These are phyloP conservation scores for Aphidius colemani DNA, from an alignment of 2,888 invertebrate genomes.

Conservation along the genomic window DNA sequence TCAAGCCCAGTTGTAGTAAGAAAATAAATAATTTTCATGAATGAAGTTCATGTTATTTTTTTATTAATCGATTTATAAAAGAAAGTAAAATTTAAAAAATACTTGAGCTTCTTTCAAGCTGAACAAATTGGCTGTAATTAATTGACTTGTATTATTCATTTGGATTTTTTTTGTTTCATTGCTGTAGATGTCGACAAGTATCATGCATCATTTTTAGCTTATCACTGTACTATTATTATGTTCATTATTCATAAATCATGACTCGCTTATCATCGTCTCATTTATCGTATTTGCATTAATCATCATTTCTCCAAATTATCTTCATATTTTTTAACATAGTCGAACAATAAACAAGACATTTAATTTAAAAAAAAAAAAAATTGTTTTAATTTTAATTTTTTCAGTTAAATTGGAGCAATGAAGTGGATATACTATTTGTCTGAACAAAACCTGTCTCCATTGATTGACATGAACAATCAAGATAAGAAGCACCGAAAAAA, in stretches of 20 bases:
- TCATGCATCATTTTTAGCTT: conserved; percentile 42
- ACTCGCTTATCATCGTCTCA: conserved; percentile 15
- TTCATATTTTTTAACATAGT: background rate
- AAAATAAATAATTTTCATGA: background rate
- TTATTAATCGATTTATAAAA: conserved; percentile 15
- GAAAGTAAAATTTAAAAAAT: too few species aligned
- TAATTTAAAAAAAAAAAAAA: conserved; percentile 4
- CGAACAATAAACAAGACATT: background rate
- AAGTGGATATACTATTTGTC: conserved; percentile 36
- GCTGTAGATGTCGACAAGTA: conserved; percentile 40
- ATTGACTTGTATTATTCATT: conserved; percentile 26
- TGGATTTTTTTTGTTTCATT: conserved; percentile 29
- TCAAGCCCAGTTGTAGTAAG: conserved; percentile 7
- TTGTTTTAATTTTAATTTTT: conserved; percentile 33
- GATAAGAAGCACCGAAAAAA: conserved; percentile 22
- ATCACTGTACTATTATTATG: conserved; percentile 10
- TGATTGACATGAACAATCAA: conserved; percentile 9
- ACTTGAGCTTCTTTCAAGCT: too few species aligned
- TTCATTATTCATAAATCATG: background rate
- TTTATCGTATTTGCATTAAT: conserved; percentile 7
- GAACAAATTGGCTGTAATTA: too few species aligned
- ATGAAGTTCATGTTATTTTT: conserved; percentile 36
- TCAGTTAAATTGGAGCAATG: conserved; percentile 57
- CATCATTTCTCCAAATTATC: background rate
- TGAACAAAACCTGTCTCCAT: conserved; percentile 8